Percentiles rank a stretch among this genome's conserved stretches.
Conservation (phyloP, 2,113 vertebrate genomes). For the Gavialis gangeticus region DNA sequence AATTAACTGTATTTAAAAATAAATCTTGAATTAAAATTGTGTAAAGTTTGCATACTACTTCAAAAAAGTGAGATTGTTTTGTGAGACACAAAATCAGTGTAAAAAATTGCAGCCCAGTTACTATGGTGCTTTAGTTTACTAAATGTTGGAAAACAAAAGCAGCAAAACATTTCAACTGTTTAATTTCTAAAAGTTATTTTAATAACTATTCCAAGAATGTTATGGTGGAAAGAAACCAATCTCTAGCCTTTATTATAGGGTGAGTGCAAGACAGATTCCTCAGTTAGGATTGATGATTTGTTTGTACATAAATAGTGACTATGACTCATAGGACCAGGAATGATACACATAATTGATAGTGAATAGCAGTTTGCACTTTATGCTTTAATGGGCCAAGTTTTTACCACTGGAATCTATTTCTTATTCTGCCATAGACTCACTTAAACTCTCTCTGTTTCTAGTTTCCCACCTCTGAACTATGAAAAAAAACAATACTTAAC, state of each 20-base stretch:
- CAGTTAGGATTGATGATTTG: not conserved
- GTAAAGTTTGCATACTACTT: not conserved
- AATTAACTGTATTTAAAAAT: not conserved
- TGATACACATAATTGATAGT: not conserved
- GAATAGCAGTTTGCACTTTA: not conserved
- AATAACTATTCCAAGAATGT: not conserved
- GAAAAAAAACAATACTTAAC: not conserved
- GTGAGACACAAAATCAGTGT: not conserved
- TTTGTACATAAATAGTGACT: not conserved
- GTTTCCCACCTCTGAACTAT: not conserved
- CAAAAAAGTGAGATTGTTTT: not conserved
- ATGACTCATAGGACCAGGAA: not conserved
- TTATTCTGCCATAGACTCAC: not conserved
- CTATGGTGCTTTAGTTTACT: not conserved
- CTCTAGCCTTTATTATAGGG: not conserved
- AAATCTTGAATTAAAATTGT: not conserved
- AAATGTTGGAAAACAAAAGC: not conserved
- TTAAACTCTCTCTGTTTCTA: not conserved
- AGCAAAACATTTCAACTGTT: not conserved
- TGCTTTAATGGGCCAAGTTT: not conserved
- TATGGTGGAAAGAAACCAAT: not conserved
- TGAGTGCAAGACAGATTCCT: not conserved
- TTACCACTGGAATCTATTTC: not conserved
- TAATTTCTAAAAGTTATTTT: not conserved
- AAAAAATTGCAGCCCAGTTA: not conserved